Base-by-base conservation (phyloP, 1,140 invertebrate species). In the Euwallacea fornicatus region DNA sequence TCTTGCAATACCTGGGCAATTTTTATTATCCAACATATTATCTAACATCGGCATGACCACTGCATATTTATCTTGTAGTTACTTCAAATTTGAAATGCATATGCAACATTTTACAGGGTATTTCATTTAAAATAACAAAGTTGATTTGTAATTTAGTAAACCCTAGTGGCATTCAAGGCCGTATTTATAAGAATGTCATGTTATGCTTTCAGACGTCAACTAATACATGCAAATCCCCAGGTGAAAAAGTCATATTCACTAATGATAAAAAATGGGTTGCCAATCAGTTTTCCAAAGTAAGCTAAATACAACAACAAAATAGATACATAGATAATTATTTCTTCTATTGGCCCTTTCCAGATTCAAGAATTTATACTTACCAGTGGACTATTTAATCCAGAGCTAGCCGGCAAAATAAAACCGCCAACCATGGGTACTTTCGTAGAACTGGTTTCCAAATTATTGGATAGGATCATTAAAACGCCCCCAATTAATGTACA, bases 191-290 rank as follows among this genome's bases (percentile, higher is more conserved):
- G 21, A 33, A 33, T 33, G 4, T 33, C 21, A 33, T 4, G 21
- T 33, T 33, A 33, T 33, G 4, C 4, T 33, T 33, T 33, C 21
- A 33, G 21, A 33, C 4, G 21, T 33, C 21, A 33, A 33, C 21
- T 4, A 33, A 33, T 33, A 33, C 21, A 33, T 33, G 21, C 21
- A 33, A 33, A 33, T 33, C 21, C 21, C 21, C 21, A 33, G 21
- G 21, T 33, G 21, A 33, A 33, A 33, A 33, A 33, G 21, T 33
- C 4, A 33, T 33, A 33, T 33, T 33, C 21, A 50, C 46, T 9
- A 63, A 63, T 15, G 61, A 63, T 11, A 63, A 63, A 63, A 44
- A 63, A 47, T 63, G 61, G 61, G 61, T 63, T 7, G 7, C n/a
- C 13, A 42, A 44, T 7, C 61, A 63, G 15, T 63, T 15, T 63